Evolutionary conservation across 2,797 vertebrate species (phyloP), one percentile per base, ranked within the genome.

Genomic region (Poecilia wingei): DNA sequence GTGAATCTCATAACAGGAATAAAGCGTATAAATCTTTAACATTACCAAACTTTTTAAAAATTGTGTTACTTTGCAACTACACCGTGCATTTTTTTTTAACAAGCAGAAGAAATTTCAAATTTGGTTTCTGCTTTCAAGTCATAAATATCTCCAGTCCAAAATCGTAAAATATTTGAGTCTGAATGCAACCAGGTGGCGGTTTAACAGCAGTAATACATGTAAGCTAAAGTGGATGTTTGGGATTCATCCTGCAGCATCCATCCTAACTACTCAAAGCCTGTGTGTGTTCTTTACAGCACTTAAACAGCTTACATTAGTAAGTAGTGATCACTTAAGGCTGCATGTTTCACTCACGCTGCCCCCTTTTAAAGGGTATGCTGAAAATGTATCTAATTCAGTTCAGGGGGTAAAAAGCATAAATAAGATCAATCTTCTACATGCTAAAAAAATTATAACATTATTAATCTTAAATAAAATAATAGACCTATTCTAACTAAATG

Each of bases 291-390:
- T 69, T 8, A 45, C 1, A 39, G 81, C 64, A 72, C 64, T 84
- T 82, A 82, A 85, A 86, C 81, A 88, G 70, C 49, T 75, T 76
- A 66, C 73, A 86, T 84, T 73, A 78, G 75, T 74, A 70, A 73
- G 41, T 68, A 76, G 1, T 31, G 12, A 82, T 83, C 64, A 84
- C 75, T 87, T 75, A 82, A 22, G 68, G 53, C 31, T 46, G 9
- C 72, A 78, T 71, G 66, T 74, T 77, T 85, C 71, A 57, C 31
- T 68, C 7, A 3, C 22, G 43, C 5, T 51, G 72, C n/a, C 28
- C 16, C n/a, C 8, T 55, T 36, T 28, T 72, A 61, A 80, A 75
- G 4, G 13, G 2, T 64, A 55, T 39, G 55, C 12, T 74, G 59
- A 80, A 6, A 59, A 14, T 64, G 46, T 31, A 8, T 43, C 80